Conservation (phyloP, 2,888 invertebrate species). For the Polydrusus cervinus region DNA sequence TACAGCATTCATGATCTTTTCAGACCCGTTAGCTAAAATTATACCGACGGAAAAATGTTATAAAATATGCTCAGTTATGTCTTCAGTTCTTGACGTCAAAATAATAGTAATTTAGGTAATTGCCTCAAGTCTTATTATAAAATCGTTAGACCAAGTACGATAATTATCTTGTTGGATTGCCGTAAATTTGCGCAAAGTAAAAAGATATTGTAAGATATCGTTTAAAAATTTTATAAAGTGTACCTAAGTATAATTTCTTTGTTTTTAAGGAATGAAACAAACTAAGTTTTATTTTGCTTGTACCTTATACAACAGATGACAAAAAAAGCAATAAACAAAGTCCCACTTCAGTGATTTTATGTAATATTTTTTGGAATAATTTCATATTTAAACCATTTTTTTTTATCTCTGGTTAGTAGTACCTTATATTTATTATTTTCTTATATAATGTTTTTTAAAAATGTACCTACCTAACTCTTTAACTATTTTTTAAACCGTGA, state of each 20-base stretch:
- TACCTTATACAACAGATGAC: too few relatives aligned
- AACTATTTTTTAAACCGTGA: too few relatives aligned
- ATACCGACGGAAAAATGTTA: conserved; percentile 1
- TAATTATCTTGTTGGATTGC: conserved; percentile 20
- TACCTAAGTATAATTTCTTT: background rate
- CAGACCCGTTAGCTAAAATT: conserved; percentile 29
- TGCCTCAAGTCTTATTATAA: conserved; percentile 25
- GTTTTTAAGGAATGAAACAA: too few relatives aligned
- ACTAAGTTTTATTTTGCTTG: too few relatives aligned
- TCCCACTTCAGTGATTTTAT: too few relatives aligned
- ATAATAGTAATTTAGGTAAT: conserved; percentile 29
- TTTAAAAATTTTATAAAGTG: background rate
- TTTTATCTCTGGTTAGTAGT: too few relatives aligned
- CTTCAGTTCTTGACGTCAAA: conserved; percentile 28
- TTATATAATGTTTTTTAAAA: too few relatives aligned
- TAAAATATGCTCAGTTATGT: conserved; percentile 19
- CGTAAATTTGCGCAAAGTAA: conserved; percentile 6
- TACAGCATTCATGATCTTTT: background rate
- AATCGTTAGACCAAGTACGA: conserved; percentile 18
- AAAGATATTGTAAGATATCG: conserved; percentile 11
- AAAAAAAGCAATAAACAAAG: too few relatives aligned
- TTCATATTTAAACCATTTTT: too few relatives aligned
- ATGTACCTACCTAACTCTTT: too few relatives aligned
- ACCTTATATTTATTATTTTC: too few relatives aligned
- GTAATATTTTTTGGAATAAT: too few relatives aligned